Base-by-base conservation (phyloP, 1,140 invertebrate species). In the Drosophila parabipectinata region DNA sequence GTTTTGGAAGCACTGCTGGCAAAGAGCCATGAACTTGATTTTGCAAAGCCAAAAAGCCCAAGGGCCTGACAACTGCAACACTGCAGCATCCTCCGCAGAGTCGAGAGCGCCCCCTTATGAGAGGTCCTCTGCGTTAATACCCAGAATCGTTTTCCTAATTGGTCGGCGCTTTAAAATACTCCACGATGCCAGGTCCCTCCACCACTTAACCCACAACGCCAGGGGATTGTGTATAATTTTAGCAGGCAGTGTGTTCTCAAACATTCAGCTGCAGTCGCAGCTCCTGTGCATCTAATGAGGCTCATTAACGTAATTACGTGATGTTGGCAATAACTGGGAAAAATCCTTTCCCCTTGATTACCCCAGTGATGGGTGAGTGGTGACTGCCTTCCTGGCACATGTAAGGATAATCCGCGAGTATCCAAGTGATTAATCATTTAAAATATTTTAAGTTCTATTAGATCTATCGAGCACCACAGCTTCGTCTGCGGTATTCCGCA, bases 291-390 rank as follows among this genome's bases (percentile, higher is more conserved):
- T 66, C 82, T 81, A 85, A 85, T 85, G 77, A 81, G 81, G 45
- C 73, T 85, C 81, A 85, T 85, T 85, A 85, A 50, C 73, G 77
- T 77, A 85, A 85, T 85, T 85, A 71, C 77, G 54, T 67, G 60
- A 72, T 74, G 57, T 71, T 72, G 62, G 74, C 51, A 56, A 62
- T 71, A 82, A 79, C 68, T 69, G 58, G 72, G 34, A 71, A 62
- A 61, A 62, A 54, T 39, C 47, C 30, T 24, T 54, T 21, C 55
- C 62, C 30, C 39, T 76, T 71, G 56, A 75, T 78, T 66, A 52
- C 68, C 8, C 55, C 21, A 28, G 32, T 4, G 18, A 26, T 30
- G 14, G 28, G 48, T 45, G 30, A 45, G 2, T 9, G 28, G 48
- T 45, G 30, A 45, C 4, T 9, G 7, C 0, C 14, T 24, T 32